Percentiles rank a stretch among this genome's conserved stretches.
These are phyloP conservation scores for Sipha maydis DNA, from an alignment of 2,888 invertebrate genomes.

Conservation along the genomic window DNA sequence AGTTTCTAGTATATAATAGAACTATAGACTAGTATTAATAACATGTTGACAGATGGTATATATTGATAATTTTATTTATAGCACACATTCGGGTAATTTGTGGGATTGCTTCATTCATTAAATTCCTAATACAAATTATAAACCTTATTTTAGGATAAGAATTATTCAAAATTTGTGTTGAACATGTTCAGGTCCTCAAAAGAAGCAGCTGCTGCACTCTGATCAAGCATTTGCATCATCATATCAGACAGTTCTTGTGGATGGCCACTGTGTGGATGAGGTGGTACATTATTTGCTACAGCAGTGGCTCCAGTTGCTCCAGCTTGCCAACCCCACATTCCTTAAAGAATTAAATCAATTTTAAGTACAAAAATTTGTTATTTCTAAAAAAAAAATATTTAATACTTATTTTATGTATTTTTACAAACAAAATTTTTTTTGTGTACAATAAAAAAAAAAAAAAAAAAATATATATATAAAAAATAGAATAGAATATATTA, in stretches of 20 bases:
- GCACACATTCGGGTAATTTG: conserved; percentile 20
- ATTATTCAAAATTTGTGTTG: conserved; percentile 80
- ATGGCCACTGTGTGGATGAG: conserved; percentile 67
- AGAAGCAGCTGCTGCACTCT: conserved; percentile 78
- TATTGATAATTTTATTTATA: conserved; percentile 3
- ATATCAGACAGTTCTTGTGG: conserved; percentile 84
- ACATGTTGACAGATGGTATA: conserved; percentile 1
- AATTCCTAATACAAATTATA: not conserved
- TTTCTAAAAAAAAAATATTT: too few species aligned
- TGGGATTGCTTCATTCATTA: not conserved
- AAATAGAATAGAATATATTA: too few species aligned
- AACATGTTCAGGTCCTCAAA: conserved; percentile 95
- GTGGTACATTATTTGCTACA: conserved; percentile 71
- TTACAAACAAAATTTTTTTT: too few species aligned
- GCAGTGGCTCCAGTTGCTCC: conserved; percentile 68
- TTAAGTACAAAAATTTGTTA: too few species aligned
- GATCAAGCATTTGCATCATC: conserved; percentile 93
- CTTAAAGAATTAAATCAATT: conserved; percentile 67
- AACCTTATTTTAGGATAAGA: not conserved
- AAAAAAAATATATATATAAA: too few species aligned
- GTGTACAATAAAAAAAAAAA: too few species aligned
- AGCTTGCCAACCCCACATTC: conserved; percentile 84
- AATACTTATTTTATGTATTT: too few species aligned
- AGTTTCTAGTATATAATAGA: conserved; percentile 9
- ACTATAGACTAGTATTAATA: conserved; percentile 9